Conservation (phyloP, 2,888 invertebrate genomes). For the Lydus trimaculatus region DNA sequence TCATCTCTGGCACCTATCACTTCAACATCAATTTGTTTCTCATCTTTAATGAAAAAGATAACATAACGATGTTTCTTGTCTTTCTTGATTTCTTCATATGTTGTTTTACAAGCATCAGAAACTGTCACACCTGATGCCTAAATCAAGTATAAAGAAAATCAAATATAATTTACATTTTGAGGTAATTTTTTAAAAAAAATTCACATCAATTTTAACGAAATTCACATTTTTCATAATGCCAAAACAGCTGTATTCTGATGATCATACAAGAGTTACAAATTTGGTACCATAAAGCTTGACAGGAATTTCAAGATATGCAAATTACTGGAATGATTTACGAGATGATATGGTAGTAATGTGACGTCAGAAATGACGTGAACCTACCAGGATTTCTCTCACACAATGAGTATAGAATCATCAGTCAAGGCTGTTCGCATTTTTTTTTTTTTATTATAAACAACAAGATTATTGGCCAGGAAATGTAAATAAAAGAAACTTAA, state of each 20-base stretch:
- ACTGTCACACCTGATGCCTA: conserved; percentile 97
- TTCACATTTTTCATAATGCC: background rate
- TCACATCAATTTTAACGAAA: background rate
- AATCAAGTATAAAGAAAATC: no score
- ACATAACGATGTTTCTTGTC: conserved; percentile 98
- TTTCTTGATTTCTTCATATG: conserved; percentile 97
- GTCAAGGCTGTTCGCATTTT: background rate
- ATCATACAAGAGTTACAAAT: no score
- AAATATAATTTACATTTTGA: no score
- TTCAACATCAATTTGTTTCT: conserved; percentile 95
- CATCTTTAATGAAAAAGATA: conserved; percentile 94
- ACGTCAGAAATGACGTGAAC: background rate
- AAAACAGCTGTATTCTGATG: no score
- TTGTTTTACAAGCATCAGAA: conserved; percentile 92
- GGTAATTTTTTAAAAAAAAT: no score
- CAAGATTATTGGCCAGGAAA: background rate
- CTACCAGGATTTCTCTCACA: no score
- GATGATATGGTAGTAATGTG: background rate
- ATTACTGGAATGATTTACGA: no score
- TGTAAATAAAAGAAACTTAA: no score
- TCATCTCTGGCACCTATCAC: conserved; percentile 89
- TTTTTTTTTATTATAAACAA: background rate
- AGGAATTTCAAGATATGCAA: no score
- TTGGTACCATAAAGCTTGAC: no score
- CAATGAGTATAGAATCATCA: no score